Conservation (phyloP, 2,113 vertebrate species). For the Actenoides lindsayi region DNA sequence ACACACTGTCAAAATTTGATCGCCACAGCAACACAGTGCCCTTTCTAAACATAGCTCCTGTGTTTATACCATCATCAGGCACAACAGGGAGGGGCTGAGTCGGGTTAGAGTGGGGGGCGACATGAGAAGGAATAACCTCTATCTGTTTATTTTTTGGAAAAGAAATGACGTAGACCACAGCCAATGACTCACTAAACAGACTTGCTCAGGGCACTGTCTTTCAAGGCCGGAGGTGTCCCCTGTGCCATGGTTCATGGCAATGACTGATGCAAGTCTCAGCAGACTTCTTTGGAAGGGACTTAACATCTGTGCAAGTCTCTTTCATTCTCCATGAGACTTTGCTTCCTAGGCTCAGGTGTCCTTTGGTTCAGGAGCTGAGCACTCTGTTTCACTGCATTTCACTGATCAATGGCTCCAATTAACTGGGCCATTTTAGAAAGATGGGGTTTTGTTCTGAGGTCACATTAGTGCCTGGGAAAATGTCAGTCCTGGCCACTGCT, state of each 20-base stretch:
- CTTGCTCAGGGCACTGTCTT: not conserved
- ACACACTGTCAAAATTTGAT: constrained; percentile 60
- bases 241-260: not conserved
- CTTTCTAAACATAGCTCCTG: constrained; percentile 65
- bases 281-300: not conserved
- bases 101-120: not conserved
- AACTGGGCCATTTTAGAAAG: not conserved
- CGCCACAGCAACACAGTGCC: constrained; percentile 45
- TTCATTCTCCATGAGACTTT: not conserved
- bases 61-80: constrained; percentile 31
- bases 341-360: not conserved
- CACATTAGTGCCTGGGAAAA: not conserved
- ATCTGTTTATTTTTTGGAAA: not conserved
- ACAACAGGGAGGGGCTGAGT: not conserved
- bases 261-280: not conserved
- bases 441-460: not conserved
- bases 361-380: not conserved
- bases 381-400: not conserved
- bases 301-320: not conserved
- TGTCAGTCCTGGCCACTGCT: not conserved
- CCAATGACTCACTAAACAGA: not conserved
- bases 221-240: not conserved
- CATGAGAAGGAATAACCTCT: not conserved
- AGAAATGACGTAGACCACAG: not conserved
- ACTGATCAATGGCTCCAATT: not conserved